Evolutionary conservation across 2,797 vertebrate species (phyloP), one percentile per base, ranked within the genome.

Genomic region (Molothrus aeneus): DNA sequence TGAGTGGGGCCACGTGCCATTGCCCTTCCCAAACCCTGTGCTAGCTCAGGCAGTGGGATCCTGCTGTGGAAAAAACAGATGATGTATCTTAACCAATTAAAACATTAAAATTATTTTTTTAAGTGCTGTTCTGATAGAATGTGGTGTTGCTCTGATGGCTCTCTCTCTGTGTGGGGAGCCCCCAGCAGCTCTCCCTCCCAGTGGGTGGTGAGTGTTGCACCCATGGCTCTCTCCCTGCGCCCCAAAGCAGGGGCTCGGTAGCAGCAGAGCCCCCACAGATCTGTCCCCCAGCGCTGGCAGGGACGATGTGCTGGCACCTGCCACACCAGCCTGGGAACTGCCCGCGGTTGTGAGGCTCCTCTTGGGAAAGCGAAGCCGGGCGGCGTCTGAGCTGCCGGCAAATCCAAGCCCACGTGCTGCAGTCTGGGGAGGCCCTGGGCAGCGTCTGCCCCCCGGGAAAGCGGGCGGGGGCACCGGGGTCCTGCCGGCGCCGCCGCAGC

Each of bases 71-170:
- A 60, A 70, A 60, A 85, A 77, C 64, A 77, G 51, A 31, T 50
- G 19, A 29, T 84, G 43, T 70, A 72, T 59, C 80, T 53, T 34
- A 59, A 77, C 81, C 59, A 53, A 36, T 48, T 71, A 87, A 66
- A 83, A 66, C 47, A 96, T 90, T 93, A 81, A 95, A 93, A 36
- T 75, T 94, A 94, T 93, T 95, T 97, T 95, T 89, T 53, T 86
- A 94, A 89, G 74, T 21, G 53, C 66, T 87, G 29, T 68, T 68
- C 53, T 24, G 29, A 3, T n/a, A 14, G 43, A 84, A 56, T 40
- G 48, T 85, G 72, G 9, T 88, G 73, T 91, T 13, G 3, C 48
- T 59, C 7, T 87, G 63, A 60, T 77, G 18, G 34, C 43, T 73
- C 40, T 73, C 22, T 73, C 16, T 65, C 48, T 45, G 20, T 1